Percentiles rank a stretch among this genome's conserved stretches.
phyloP scores from a whole-genome alignment of 2,797 vertebrate species.

The Danio tinwini region DNA sequence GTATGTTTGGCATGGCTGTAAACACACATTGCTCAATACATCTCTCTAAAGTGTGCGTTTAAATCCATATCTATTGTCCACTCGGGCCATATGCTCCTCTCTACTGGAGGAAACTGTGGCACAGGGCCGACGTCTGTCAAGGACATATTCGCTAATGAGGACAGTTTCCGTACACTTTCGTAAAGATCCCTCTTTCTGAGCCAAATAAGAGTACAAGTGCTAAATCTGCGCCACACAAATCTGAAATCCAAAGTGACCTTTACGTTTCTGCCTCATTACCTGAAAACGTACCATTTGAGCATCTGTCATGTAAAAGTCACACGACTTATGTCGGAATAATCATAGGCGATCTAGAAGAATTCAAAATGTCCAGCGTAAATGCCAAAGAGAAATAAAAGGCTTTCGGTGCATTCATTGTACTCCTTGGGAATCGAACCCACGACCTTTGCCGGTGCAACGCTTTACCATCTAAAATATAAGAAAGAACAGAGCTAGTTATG shows the following conservation, averaged over 20 bases:
- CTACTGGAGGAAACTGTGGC: slow-evolving; percentile 8
- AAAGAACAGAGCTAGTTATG: too few species aligned
- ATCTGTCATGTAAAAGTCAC: slow-evolving; percentile 35
- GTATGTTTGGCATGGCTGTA: not conserved
- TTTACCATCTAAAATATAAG: too few species aligned
- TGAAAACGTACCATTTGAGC: slow-evolving; percentile 30
- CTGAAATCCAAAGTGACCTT: slow-evolving; percentile 42
- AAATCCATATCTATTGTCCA: slow-evolving; percentile 19
- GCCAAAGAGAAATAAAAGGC: not conserved
- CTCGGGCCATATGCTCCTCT: not conserved
- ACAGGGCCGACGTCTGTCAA: slow-evolving; percentile 34
- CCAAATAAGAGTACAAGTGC: slow-evolving; percentile 15
- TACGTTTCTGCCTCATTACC: slow-evolving; percentile 33
- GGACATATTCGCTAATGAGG: slow-evolving; percentile 47
- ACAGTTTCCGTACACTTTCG: slow-evolving; percentile 36
- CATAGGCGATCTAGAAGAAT: not conserved
- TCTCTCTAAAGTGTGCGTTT: not conserved
- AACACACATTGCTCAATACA: slow-evolving; percentile 22
- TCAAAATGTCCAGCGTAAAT: not conserved
- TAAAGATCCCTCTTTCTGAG: slow-evolving; percentile 42
- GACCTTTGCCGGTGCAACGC: too few species aligned
- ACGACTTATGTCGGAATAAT: slow-evolving; percentile 3
- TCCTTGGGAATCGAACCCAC: not conserved
- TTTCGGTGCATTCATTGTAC: not conserved
- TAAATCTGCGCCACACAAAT: slow-evolving; percentile 4